These are phyloP conservation scores for Glyptemys insculpta DNA, from an alignment of 2,797 vertebrate genomes.

Conservation along the genomic window DNA sequence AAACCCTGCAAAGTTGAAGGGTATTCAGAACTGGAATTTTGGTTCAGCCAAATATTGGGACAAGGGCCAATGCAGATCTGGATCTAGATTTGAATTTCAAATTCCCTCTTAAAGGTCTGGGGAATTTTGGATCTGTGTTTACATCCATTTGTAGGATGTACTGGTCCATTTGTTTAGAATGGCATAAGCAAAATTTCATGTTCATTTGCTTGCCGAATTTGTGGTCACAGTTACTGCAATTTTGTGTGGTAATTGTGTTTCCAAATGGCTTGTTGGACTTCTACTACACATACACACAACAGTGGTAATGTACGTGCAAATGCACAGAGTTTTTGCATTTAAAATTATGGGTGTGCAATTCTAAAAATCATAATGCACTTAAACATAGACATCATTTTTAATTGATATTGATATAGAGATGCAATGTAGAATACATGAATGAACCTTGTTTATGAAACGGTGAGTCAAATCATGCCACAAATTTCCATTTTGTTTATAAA, in stretches of 20 bases:
- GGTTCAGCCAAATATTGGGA: fast-evolving
- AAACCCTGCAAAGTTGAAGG: neutral
- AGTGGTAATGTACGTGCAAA: neutral
- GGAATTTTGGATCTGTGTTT: neutral
- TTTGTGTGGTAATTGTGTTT: fast-evolving
- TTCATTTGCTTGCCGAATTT: neutral
- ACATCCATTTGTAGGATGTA: neutral
- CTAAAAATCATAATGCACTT: neutral
- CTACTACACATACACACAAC: neutral
- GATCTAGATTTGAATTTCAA: neutral
- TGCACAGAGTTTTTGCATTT: neutral
- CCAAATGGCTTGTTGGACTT: neutral
- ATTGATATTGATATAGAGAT: neutral
- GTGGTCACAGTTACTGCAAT: fast-evolving
- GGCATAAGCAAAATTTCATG: neutral
- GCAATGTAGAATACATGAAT: slow-evolving; percentile 18
- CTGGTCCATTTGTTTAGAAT: neutral
- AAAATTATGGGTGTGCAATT: neutral
- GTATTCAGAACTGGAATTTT: neutral
- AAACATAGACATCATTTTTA: neutral
- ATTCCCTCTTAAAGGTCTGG: neutral
- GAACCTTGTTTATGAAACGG: slow-evolving; percentile 21
- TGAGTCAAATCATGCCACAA: slow-evolving; percentile 40
- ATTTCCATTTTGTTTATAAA: slow-evolving; percentile 63
- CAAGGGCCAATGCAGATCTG: neutral